Conservation (phyloP, 2,888 invertebrate species). For the Brachypalpus laphriformis region DNA sequence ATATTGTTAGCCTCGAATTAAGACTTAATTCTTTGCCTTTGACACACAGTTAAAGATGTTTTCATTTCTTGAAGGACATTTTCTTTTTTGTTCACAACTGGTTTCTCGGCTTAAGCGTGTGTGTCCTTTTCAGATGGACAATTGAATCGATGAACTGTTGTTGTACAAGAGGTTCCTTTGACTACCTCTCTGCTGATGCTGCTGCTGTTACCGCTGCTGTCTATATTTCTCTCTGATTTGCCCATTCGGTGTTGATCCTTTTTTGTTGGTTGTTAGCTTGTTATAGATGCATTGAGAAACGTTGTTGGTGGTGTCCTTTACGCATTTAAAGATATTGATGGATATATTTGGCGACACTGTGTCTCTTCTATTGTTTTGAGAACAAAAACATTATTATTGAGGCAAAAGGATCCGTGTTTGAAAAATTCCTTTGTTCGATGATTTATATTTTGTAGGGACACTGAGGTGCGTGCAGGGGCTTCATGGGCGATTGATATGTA, state of each 20-base stretch:
- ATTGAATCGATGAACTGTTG: constrained; percentile 66
- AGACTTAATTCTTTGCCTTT: constrained; percentile 69
- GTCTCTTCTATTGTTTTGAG: constrained; percentile 76
- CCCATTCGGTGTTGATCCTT: constrained; percentile 57
- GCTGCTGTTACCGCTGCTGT: constrained; percentile 32
- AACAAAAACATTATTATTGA: constrained; percentile 76
- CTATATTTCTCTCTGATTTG: constrained; percentile 46
- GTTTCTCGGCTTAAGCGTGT: constrained; percentile 57
- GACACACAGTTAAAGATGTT: constrained; percentile 57
- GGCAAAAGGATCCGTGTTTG: constrained; percentile 67
- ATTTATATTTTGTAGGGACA: constrained; percentile 60
- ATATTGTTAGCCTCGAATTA: constrained; percentile 66
- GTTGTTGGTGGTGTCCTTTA: constrained; percentile 71
- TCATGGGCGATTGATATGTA: constrained; percentile 59
- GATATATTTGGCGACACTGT: constrained; percentile 77
- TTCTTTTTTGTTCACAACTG: constrained; percentile 35
- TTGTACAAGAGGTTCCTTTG: constrained; percentile 33
- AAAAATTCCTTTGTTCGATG: constrained; percentile 63
- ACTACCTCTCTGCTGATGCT: constrained; percentile 56
- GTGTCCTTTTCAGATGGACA: constrained; percentile 68
- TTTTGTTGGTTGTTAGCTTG: constrained; percentile 37
- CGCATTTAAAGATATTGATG: constrained; percentile 74
- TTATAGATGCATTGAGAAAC: constrained; percentile 37
- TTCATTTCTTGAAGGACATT: constrained; percentile 44
- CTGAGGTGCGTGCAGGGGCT: constrained; percentile 56